These are phyloP conservation scores for Trimorus sp. DNA, from an alignment of 2,888 invertebrate genomes.

Conservation along the genomic window DNA sequence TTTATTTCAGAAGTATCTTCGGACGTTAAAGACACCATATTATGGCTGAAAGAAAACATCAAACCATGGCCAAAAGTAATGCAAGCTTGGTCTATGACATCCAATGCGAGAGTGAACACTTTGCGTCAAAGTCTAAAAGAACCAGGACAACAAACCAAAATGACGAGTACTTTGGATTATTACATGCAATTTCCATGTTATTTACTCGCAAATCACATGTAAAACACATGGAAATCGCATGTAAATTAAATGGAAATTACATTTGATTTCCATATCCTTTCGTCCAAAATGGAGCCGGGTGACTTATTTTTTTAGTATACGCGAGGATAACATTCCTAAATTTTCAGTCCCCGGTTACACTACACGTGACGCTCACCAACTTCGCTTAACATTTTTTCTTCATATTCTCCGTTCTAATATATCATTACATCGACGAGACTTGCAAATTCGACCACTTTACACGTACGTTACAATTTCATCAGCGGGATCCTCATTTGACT, in stretches of 20 bases:
- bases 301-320: no score
- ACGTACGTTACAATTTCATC: no score
- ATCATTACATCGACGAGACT: no score
- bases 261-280: no score
- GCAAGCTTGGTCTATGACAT: constrained; percentile 42
- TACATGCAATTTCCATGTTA: constrained; percentile 26
- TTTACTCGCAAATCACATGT: constrained; percentile 35
- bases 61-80: constrained; percentile 43
- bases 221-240: constrained; percentile 44
- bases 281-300: no score
- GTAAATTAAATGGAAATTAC: constrained; percentile 38
- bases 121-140: constrained; percentile 43
- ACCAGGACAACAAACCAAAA: constrained; percentile 16
- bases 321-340: no score
- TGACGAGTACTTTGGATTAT: constrained; percentile 4
- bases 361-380: no score
- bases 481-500: no score
- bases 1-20: constrained; percentile 47
- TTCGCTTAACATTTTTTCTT: no score
- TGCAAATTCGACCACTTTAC: no score
- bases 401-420: no score
- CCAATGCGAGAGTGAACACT: constrained; percentile 31
- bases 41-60: constrained; percentile 39
- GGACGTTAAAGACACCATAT: constrained; percentile 36
- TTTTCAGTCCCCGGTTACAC: no score